Conservation (phyloP, 2,113 vertebrate species). For the Candoia aspera region DNA sequence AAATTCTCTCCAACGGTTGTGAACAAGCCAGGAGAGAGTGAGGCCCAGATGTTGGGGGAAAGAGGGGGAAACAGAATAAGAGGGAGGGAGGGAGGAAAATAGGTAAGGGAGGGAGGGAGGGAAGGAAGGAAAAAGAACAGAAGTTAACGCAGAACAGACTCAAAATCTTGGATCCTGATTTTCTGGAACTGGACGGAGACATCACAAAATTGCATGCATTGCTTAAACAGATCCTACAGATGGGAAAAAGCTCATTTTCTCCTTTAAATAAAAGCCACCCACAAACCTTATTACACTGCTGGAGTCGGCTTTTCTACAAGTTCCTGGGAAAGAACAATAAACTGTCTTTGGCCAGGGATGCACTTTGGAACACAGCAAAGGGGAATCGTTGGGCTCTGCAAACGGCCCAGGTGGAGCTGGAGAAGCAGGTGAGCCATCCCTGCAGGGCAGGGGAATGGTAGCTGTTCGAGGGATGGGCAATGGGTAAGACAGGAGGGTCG, state of each 20-base stretch:
- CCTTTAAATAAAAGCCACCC: neutral
- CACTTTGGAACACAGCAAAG: neutral
- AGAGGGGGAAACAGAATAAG: too few relatives aligned
- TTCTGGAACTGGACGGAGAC: neutral
- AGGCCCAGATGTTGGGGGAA: neutral
- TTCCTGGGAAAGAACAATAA: neutral
- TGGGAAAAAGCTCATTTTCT: neutral
- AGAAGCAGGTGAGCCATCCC: neutral
- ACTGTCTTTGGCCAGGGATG: neutral
- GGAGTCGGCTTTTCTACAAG: constrained; percentile 40
- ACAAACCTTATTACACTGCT: neutral
- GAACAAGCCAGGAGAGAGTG: neutral
- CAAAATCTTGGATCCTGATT: neutral
- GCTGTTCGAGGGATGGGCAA: neutral
- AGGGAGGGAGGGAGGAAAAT: neutral
- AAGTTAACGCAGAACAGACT: neutral
- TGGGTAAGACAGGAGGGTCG: too few relatives aligned
- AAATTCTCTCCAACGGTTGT: neutral
- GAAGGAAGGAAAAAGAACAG: neutral
- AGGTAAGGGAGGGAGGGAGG: too few relatives aligned
- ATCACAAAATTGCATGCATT: neutral
- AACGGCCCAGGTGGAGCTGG: neutral
- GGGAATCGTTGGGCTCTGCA: neutral
- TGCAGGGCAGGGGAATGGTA: too few relatives aligned
- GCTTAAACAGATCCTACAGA: neutral